These are phyloP conservation scores for Cichladusa arquata DNA, from an alignment of 2,113 vertebrate species.

Conservation along the genomic window DNA sequence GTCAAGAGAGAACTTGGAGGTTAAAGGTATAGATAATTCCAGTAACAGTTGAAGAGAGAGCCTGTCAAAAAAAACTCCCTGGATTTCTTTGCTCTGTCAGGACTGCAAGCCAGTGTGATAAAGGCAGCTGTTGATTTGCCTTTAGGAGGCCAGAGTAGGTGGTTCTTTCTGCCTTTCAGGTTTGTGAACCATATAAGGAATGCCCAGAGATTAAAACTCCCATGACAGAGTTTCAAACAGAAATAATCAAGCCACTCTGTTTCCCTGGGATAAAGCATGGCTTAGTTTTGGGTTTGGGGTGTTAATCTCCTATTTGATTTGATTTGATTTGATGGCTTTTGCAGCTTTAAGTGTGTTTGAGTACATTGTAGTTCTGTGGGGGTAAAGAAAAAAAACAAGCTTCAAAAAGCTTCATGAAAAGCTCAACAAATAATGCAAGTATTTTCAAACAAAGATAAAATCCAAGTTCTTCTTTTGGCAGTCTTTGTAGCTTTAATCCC, in stretches of 20 bases:
- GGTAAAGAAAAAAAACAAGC: background rate
- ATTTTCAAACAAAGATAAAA: constrained; percentile 25
- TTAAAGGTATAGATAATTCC: constrained; percentile 23
- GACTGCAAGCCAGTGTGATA: background rate
- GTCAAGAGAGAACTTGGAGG: background rate
- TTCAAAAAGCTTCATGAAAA: constrained; percentile 5
- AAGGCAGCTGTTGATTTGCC: background rate
- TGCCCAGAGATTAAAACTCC: constrained; percentile 13
- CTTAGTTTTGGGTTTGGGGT: background rate
- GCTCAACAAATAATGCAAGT: background rate
- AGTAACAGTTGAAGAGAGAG: background rate
- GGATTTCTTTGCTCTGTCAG: background rate
- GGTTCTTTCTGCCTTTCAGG: background rate
- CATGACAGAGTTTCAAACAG: constrained; percentile 9
- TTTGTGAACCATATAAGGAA: background rate
- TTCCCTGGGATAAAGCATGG: background rate
- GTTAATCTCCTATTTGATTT: constrained; percentile 19
- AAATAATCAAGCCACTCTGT: constrained; percentile 7
- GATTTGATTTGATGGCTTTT: constrained; percentile 13
- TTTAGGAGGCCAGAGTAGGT: background rate
- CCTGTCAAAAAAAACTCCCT: background rate
- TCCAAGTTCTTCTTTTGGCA: background rate
- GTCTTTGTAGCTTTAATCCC: constrained; percentile 5
- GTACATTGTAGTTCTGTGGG: background rate
- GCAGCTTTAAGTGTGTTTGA: background rate